Conservation (phyloP, 1,140 invertebrate genomes). For the Drosophila pandora region DNA sequence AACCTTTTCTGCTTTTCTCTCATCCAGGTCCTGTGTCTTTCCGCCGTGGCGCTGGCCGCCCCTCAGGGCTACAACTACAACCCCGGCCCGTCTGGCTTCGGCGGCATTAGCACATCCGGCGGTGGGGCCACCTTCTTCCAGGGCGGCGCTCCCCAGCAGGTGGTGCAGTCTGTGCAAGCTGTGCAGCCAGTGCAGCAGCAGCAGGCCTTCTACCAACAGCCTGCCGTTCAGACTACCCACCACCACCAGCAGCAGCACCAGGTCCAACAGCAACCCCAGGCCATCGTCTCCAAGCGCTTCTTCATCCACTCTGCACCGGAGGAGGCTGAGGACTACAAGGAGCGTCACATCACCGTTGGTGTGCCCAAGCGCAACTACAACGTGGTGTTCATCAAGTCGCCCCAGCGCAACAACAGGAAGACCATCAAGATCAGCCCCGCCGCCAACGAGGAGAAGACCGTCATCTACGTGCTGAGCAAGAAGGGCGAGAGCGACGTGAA, state of each 20-base stretch:
- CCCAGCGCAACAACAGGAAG: constrained; percentile 88
- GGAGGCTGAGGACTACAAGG: constrained; percentile 76
- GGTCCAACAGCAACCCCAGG: constrained; percentile 74
- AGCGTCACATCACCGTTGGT: constrained; percentile 83
- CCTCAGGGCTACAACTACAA: constrained; percentile 82
- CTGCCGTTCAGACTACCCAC: constrained; percentile 81
- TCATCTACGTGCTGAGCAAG: constrained; percentile 94
- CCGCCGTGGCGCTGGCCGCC: constrained; percentile 74
- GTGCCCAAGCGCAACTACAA: constrained; percentile 92
- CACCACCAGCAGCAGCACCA: constrained; percentile 51
- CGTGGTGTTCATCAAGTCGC: constrained; percentile 94
- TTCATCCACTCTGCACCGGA: constrained; percentile 82
- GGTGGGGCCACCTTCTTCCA: constrained; percentile 63
- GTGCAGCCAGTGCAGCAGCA: constrained; percentile 32
- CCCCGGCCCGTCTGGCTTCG: constrained; percentile 61
- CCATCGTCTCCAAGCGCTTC: constrained; percentile 85
- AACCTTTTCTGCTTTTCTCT: neutral
- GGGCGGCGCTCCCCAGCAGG: constrained; percentile 30
- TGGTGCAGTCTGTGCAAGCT: neutral
- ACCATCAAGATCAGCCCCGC: constrained; percentile 86
- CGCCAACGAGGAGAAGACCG: constrained; percentile 91
- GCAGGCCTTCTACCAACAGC: constrained; percentile 73
- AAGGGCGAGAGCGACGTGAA: constrained; percentile 84
- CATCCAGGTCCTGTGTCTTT: constrained; percentile 69
- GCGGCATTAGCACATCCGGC: constrained; percentile 46